A percentile compares a stretch with the other conserved stretches of the same genome.
These are phyloP conservation scores for Climacteris rufus DNA, from an alignment of 2,113 vertebrate species.

Conservation along the genomic window DNA sequence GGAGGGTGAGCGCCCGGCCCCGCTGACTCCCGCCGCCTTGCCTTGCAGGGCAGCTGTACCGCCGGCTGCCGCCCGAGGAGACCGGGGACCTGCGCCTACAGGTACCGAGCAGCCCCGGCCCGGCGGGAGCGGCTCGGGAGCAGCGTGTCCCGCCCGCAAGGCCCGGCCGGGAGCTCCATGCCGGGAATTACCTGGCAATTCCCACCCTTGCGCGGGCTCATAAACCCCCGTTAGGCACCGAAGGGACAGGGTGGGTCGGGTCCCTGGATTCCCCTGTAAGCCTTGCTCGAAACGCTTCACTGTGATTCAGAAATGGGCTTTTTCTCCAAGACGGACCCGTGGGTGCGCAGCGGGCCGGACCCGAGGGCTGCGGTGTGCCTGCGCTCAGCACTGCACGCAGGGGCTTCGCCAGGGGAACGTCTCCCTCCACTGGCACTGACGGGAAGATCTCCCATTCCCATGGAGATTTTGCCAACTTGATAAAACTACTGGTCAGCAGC, in stretches of 20 bases:
- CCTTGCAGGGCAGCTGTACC: conserved; percentile 40
- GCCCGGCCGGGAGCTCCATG: fast-evolving
- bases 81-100: not conserved
- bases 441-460: fast-evolving
- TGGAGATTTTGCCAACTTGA: fast-evolving
- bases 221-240: fast-evolving
- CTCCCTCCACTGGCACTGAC: fast-evolving
- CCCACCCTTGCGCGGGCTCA: fast-evolving
- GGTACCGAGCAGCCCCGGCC: not conserved
- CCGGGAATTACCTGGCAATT: fast-evolving
- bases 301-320: fast-evolving
- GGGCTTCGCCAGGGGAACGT: fast-evolving
- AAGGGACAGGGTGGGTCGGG: not conserved
- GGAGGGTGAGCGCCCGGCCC: not conserved
- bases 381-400: not conserved
- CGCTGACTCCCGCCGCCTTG: not conserved
- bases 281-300: no score
- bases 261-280: no score
- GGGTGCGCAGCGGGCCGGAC: not conserved
- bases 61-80: not conserved
- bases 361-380: not conserved
- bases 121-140: not conserved
- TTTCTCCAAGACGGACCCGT: not conserved
- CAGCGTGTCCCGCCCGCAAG: not conserved
- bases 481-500: no score